These are phyloP conservation scores for Entelurus aequoreus DNA, from an alignment of 2,113 vertebrate species.

Conservation along the genomic window DNA sequence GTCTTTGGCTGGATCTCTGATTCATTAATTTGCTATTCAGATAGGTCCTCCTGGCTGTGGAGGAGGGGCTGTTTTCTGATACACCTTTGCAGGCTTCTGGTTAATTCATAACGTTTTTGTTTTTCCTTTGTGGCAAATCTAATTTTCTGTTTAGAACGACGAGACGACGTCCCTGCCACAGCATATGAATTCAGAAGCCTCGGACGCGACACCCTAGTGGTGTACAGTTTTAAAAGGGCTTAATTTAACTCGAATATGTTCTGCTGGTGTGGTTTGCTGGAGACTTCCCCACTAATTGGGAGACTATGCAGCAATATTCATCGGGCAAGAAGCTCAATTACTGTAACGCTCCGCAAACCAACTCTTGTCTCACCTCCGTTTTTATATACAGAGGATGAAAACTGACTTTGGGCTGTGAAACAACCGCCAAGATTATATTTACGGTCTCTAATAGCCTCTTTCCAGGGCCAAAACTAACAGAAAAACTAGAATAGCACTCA, in stretches of 20 bases:
- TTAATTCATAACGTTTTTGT: slow-evolving; percentile 52
- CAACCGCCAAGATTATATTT: background rate
- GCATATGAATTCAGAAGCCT: slow-evolving; percentile 20
- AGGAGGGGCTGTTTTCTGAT: slow-evolving; percentile 34
- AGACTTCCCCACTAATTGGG: slow-evolving; percentile 55
- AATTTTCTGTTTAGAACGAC: slow-evolving; percentile 8
- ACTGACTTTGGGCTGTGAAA: background rate
- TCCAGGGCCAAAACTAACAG: background rate
- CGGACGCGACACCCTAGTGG: slow-evolving; percentile 19
- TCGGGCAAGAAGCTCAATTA: slow-evolving; percentile 49
- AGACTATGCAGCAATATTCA: slow-evolving; percentile 18
- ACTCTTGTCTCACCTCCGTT: background rate
- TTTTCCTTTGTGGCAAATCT: slow-evolving; percentile 40
- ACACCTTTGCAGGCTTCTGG: slow-evolving; percentile 35
- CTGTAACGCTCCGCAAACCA: background rate
- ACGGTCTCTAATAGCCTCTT: background rate
- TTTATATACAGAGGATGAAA: too few species aligned
- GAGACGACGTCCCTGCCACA: background rate
- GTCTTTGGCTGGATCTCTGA: slow-evolving; percentile 49
- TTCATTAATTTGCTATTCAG: slow-evolving; percentile 54
- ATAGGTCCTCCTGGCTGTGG: slow-evolving; percentile 25
- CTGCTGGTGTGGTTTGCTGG: slow-evolving; percentile 28
- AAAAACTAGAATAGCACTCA: background rate
- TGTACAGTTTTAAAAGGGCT: slow-evolving; percentile 35
- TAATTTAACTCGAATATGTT: slow-evolving; percentile 59